These are phyloP conservation scores for Patiria pectinifera DNA, from an alignment of 53 echinoderm and acorn worm species.

Conservation along the genomic window DNA sequence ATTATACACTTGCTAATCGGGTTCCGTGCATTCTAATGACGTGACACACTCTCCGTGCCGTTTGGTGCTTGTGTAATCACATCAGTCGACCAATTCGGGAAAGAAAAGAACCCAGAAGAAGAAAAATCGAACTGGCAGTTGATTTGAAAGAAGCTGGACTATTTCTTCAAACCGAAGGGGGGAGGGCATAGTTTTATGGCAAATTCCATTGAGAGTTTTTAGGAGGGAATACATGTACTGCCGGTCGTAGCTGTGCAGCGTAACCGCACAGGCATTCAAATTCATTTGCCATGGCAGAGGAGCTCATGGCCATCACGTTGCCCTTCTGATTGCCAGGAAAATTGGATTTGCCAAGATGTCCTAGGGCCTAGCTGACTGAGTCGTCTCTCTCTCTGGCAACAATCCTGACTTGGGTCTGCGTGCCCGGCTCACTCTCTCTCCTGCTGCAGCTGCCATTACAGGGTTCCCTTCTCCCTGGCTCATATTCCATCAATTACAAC, in stretches of 20 bases:
- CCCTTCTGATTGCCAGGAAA: slow-evolving; percentile 64
- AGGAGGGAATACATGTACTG: neutral
- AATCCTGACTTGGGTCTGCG: slow-evolving; percentile 42
- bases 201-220: slow-evolving; percentile 15
- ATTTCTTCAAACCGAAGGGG: neutral
- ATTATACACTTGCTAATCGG: slow-evolving; percentile 71
- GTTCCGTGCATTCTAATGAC: slow-evolving; percentile 66
- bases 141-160: neutral
- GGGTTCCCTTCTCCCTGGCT: neutral
- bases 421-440: neutral
- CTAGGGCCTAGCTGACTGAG: slow-evolving; percentile 59
- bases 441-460: slow-evolving; percentile 31
- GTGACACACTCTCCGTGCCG: slow-evolving; percentile 48
- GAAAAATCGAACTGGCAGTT: slow-evolving; percentile 12
- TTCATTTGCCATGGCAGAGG: slow-evolving; percentile 18
- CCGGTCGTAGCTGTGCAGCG: neutral
- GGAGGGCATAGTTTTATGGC: neutral
- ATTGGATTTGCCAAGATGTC: slow-evolving; percentile 71
- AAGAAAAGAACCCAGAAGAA: neutral
- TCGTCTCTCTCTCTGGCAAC: slow-evolving; percentile 47
- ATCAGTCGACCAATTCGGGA: slow-evolving; percentile 18
- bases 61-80: slow-evolving; percentile 60
- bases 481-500: slow-evolving; percentile 55
- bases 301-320: slow-evolving; percentile 56
- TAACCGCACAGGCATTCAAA: slow-evolving; percentile 29